Conservation (phyloP, 2,888 invertebrate species). For the Tetranychus piercei region DNA sequence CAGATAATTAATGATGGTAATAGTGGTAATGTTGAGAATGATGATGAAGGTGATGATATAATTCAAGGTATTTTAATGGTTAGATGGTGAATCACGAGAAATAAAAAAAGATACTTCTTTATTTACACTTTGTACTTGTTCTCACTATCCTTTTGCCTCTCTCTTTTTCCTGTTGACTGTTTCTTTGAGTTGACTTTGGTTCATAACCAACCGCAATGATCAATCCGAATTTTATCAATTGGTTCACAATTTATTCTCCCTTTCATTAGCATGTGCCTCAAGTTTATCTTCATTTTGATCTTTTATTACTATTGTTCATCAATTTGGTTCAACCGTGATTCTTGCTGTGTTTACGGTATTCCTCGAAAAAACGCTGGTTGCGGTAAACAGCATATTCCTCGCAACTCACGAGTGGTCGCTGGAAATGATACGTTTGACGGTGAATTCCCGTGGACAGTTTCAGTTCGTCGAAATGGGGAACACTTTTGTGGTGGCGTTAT, state of each 20-base stretch:
- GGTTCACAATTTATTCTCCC: not conserved
- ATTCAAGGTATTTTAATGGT: too few relatives aligned
- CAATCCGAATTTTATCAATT: not conserved
- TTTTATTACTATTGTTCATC: not conserved
- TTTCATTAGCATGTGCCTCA: not conserved
- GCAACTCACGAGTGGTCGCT: slow-evolving; percentile 21
- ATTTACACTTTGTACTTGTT: not conserved
- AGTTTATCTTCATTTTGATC: not conserved
- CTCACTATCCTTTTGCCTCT: not conserved
- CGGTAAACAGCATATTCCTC: slow-evolving; percentile 18
- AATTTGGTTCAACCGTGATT: not conserved
- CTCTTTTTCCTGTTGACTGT: not conserved
- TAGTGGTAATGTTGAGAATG: too few relatives aligned
- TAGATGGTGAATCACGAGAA: too few relatives aligned
- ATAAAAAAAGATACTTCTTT: too few relatives aligned
- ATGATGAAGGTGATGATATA: too few relatives aligned
- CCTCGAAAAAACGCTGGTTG: slow-evolving; percentile 15
- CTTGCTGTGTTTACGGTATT: not conserved
- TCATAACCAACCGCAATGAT: not conserved
- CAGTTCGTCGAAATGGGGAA: slow-evolving; percentile 20
- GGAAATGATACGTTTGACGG: slow-evolving; percentile 23
- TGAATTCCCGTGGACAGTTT: slow-evolving; percentile 24
- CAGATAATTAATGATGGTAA: not conserved
- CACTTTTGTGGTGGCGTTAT: slow-evolving; percentile 27
- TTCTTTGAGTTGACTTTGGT: not conserved